Evolutionary conservation across 1,140 invertebrate species (phyloP), one percentile per base, ranked within the genome.

Genomic region (Drosophila subobscura): DNA sequence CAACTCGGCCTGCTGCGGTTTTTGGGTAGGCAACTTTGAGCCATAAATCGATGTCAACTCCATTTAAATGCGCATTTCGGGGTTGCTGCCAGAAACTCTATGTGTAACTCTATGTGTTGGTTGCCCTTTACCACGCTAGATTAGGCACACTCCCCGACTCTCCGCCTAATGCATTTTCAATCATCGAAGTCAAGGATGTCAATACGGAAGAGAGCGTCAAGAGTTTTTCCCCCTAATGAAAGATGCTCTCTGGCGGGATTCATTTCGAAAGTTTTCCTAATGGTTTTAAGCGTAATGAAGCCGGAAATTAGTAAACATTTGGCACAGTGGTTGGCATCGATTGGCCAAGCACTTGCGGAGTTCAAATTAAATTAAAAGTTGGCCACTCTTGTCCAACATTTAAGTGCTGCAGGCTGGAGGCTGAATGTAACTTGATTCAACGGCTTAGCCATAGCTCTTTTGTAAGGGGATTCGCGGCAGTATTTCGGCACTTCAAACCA

Each of bases 301-400:
- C 74, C 74, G 83, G 83, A 81, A 86, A 88, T 86, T 81, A 88
- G 83, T 78, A 81, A 78, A 83, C 74, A 78, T 85, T 79, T 70
- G 46, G 57, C 47, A 70, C 63, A 56, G 10, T 95, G 94, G 94
- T 55, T 33, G 37, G 5, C 67, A 46, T 37, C 55, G 16, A 16
- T 56, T 16, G 14, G 16, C 51, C 12, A 57, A 29, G 33, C 10
- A 37, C 33, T 37, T 10, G 33, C 1, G 52, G 8, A 41, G n/a
- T 2, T n/a, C 16, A 22, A 58, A 12, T 49, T 51, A 6, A 12
- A 25, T 57, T n/a, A 20, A 56, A 12, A 25, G 23, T 27, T 6
- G 23, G 10, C 33, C 10, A 37, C 33, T 12, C 10, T 12, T 37
- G 33, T 37, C 33, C 2, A 12, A 37, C 8, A 10, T 10, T 37